phyloP scores from a whole-genome alignment of 2,888 invertebrate genomes.

The Reticulitermes lucifugus region DNA sequence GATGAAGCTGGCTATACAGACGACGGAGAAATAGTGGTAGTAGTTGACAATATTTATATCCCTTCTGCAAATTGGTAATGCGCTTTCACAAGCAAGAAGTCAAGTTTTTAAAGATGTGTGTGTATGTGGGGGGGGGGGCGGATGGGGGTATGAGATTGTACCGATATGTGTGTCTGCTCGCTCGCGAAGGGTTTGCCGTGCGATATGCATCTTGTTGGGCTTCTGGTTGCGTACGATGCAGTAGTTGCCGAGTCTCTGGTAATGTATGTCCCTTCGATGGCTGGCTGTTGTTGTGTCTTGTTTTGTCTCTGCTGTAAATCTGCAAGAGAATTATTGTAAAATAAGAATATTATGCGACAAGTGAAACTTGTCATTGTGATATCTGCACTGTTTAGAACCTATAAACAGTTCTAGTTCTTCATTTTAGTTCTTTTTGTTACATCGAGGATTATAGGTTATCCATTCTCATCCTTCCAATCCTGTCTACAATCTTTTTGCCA shows the following conservation, averaged over 20 bases:
- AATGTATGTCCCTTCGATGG: conserved; percentile 47
- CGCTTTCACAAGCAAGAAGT: conserved; percentile 6
- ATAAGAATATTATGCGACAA: conserved; percentile 47
- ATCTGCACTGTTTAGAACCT: conserved; percentile 28
- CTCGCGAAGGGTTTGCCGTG: background rate
- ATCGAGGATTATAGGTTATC: background rate
- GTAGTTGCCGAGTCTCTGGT: conserved; percentile 35
- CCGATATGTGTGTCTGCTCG: conserved; percentile 18
- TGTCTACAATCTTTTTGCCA: too few relatives aligned
- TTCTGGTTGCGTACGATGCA: conserved; percentile 42
- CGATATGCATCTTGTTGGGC: conserved; percentile 47
- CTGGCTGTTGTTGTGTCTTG: conserved; percentile 15
- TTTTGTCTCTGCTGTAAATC: conserved; percentile 43
- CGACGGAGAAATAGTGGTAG: conserved; percentile 13
- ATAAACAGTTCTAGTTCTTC: conserved; percentile 20
- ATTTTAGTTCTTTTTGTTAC: background rate
- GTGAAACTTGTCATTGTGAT: conserved; percentile 26
- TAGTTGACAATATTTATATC: conserved; percentile 50
- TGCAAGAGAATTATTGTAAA: conserved; percentile 48
- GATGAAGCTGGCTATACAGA: background rate
- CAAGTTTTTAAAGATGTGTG: conserved; percentile 1
- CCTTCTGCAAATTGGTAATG: conserved; percentile 46
- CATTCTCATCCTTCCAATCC: too few relatives aligned
- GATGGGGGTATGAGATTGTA: conserved; percentile 36
- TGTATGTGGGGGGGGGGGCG: background rate